These are phyloP conservation scores for Pyrgilauda ruficollis DNA, from an alignment of 2,113 vertebrate species.

Conservation along the genomic window DNA sequence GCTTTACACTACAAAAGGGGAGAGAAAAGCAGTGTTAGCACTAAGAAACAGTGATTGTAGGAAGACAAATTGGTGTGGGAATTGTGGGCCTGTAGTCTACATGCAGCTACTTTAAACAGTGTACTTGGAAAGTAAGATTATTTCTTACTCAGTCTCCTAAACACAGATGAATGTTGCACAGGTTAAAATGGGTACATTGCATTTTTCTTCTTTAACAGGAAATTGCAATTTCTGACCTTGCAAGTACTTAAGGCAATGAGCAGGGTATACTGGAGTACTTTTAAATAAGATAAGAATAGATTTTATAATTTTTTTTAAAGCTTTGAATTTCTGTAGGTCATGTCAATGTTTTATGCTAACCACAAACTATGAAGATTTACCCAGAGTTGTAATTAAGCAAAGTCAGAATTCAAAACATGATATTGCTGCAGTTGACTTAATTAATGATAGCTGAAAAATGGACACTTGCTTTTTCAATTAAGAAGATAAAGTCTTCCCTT, in stretches of 20 bases:
- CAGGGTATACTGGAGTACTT: not conserved
- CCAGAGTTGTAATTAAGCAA: not conserved
- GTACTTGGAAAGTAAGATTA: not conserved
- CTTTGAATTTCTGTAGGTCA: not conserved
- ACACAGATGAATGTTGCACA: not conserved
- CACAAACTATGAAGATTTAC: not conserved
- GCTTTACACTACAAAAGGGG: conserved; percentile 1
- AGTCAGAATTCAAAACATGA: not conserved
- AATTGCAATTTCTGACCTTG: not conserved
- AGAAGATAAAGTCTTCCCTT: not conserved
- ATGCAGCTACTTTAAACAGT: not conserved
- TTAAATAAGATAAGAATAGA: not conserved
- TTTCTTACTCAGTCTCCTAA: not conserved
- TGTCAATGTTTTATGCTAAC: not conserved
- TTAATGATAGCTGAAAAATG: not conserved
- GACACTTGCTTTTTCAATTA: not conserved
- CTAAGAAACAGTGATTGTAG: conserved; percentile 6
- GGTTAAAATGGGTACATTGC: not conserved
- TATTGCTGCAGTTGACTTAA: not conserved
- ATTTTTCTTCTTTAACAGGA: not conserved
- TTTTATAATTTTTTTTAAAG: not conserved
- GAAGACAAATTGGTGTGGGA: conserved; percentile 7
- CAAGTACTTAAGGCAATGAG: not conserved
- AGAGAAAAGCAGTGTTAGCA: conserved; percentile 8
- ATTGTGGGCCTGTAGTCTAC: not conserved